Base-by-base conservation (phyloP, 1,140 invertebrate species). In the Eupristina koningsbergeri region DNA sequence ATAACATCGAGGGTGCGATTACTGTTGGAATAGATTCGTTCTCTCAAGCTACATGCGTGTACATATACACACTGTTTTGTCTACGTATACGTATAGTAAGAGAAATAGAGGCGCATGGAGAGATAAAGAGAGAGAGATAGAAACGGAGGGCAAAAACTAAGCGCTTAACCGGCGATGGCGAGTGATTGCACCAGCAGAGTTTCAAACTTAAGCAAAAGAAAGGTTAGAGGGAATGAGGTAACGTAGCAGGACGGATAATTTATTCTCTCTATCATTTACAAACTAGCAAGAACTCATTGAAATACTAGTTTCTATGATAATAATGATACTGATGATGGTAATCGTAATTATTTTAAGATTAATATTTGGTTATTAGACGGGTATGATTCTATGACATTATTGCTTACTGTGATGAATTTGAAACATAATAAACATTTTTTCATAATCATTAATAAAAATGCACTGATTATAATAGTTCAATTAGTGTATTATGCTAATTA, bases 21-120 rank as follows among this genome's bases (percentile, higher is more conserved):
- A 80, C 77, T 47, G 29, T 50, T 29, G 63, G 58, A 67, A 69
- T 36, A 69, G 77, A 64, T 80, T 80, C 77, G 45, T 80, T 80
- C 69, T 67, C 58, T 5, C 7, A 26, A 26, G 41, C 26, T 41
- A 2, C 45, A 22, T 50, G 29, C 13, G 2, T 31, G n/a, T 31
- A 47, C 31, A 47, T 31, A 19, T 47, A 74, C 13, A 74, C n/a
- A 45, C 41, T 7, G 41, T 45, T 45, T 5, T 11, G 5, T 19
- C 11, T 74, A 74, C 22, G 31, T 29, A 74, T 58, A 47, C 9
- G n/a, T n/a, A n/a, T n/a, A n/a, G n/a, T n/a, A n/a, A n/a, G n/a
- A n/a, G n/a, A n/a, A n/a, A n/a, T n/a, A n/a, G n/a, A n/a, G n/a
- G n/a, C n/a, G n/a, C n/a, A n/a, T n/a, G n/a, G n/a, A n/a, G n/a